These are phyloP conservation scores for Procambarus virginalis DNA, from an alignment of 1,140 invertebrate genomes.

Conservation along the genomic window DNA sequence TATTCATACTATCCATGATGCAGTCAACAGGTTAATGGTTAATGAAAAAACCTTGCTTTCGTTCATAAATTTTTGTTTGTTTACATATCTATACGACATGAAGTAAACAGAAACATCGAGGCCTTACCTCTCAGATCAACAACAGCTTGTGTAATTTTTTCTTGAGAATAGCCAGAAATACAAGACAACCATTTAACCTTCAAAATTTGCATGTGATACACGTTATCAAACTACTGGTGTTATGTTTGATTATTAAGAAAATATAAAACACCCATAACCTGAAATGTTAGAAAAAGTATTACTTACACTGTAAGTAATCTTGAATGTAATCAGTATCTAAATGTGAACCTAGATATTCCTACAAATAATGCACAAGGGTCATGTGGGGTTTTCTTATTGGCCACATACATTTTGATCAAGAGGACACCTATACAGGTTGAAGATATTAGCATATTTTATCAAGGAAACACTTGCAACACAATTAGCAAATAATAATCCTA, in stretches of 20 bases:
- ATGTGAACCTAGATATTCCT: neutral
- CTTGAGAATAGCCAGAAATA: neutral
- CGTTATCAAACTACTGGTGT: constrained; percentile 29
- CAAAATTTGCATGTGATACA: neutral
- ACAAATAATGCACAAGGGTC: constrained; percentile 26
- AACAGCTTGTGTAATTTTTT: neutral
- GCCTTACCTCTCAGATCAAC: neutral
- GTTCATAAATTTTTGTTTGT: neutral
- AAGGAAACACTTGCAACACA: neutral
- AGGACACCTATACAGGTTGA: neutral
- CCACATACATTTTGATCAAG: constrained; percentile 14
- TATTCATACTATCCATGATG: too few species aligned
- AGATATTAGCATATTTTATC: neutral
- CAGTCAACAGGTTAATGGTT: too few species aligned
- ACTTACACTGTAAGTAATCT: constrained; percentile 20
- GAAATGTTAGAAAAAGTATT: constrained; percentile 26
- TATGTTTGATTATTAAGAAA: constrained; percentile 27
- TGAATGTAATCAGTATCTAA: constrained; percentile 10
- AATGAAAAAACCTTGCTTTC: too few species aligned
- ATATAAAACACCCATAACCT: constrained; percentile 34
- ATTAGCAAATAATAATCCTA: neutral
- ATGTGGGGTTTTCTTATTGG: neutral
- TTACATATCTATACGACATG: neutral
- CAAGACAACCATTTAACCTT: neutral
- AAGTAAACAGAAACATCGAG: neutral